Conservation (phyloP, 2,888 invertebrate genomes). For the Lasioglossum calceatum region DNA sequence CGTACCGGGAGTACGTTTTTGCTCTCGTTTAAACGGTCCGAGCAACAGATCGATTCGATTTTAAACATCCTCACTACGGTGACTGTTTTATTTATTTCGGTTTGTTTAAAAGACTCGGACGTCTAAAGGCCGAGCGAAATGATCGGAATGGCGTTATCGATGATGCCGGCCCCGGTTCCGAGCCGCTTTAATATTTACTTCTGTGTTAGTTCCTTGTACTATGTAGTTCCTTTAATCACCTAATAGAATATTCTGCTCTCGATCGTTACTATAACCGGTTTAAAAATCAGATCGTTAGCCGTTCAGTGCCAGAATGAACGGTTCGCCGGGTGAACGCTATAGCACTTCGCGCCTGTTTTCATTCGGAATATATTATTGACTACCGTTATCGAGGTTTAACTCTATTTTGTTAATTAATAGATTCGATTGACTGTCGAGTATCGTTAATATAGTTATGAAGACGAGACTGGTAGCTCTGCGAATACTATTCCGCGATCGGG, state of each 20-base stretch:
- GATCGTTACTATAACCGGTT: neutral
- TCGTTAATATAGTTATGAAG: constrained; percentile 60
- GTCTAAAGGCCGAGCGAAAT: neutral
- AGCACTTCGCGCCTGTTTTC: constrained; percentile 30
- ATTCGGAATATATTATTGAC: constrained; percentile 74
- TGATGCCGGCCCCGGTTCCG: neutral
- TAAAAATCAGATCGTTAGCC: constrained; percentile 14
- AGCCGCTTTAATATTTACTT: neutral
- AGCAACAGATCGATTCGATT: neutral
- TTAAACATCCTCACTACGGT: neutral
- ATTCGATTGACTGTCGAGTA: constrained; percentile 82
- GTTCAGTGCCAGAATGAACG: constrained; percentile 29
- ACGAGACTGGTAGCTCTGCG: constrained; percentile 46
- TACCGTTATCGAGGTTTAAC: constrained; percentile 75
- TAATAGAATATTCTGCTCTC: neutral
- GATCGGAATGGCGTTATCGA: neutral
- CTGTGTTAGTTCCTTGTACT: constrained; percentile 5
- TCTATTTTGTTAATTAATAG: constrained; percentile 67
- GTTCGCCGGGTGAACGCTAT: constrained; percentile 26
- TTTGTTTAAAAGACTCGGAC: neutral
- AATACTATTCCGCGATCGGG: constrained; percentile 37
- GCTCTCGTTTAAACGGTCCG: neutral
- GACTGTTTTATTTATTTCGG: neutral
- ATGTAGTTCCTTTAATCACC: constrained; percentile 12
- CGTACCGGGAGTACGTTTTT: constrained; percentile 25